Conservation (phyloP, 1,140 invertebrate genomes). For the Trichonephila clavipes region DNA sequence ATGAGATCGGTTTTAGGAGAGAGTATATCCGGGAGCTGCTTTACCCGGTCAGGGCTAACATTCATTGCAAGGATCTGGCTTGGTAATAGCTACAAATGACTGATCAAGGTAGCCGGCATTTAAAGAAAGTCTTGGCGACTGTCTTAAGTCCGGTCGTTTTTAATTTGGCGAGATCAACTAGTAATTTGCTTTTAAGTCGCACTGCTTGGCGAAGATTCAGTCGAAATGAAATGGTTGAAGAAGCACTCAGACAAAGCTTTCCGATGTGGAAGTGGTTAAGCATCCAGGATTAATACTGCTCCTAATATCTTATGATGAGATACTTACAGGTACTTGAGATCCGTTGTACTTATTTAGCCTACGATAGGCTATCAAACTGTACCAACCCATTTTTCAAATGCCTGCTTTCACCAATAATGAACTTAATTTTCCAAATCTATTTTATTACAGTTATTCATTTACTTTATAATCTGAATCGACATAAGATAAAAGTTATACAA, state of each 20-base stretch:
- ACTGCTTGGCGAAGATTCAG: neutral
- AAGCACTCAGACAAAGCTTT: neutral
- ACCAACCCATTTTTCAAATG: fast-evolving
- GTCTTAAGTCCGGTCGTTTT: neutral
- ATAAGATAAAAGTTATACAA: no score
- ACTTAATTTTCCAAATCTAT: no score
- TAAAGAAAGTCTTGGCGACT: neutral
- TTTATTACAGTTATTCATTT: no score
- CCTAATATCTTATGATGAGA: no score
- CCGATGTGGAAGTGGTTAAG: no score
- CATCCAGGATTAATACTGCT: no score
- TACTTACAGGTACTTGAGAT: no score
- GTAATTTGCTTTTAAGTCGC: neutral
- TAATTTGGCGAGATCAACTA: neutral
- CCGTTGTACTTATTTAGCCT: no score
- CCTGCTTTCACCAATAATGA: no score
- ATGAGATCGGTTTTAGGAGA: constrained; percentile 56
- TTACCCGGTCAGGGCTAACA: neutral
- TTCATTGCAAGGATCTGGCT: neutral
- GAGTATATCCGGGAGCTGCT: constrained; percentile 23
- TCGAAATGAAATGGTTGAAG: neutral
- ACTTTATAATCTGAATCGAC: no score
- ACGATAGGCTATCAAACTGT: no score
- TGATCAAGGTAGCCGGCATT: neutral
- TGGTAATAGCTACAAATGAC: constrained; percentile 7